Conservation (phyloP, 2,888 invertebrate genomes). For the Amphipyra tragopoginis region DNA sequence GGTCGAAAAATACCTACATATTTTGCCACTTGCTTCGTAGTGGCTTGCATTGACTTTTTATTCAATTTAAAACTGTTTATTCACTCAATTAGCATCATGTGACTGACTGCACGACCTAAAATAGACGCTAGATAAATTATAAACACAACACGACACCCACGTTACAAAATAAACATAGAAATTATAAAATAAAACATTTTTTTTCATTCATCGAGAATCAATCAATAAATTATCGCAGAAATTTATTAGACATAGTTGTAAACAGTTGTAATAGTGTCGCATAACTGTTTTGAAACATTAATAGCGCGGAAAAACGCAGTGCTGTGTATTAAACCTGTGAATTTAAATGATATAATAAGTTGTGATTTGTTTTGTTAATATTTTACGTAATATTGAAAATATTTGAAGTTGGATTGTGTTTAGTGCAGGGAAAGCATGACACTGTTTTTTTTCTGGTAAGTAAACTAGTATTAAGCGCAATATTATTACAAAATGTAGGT, state of each 20-base stretch:
- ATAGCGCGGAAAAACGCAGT: slow-evolving; percentile 33
- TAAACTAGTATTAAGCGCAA: slow-evolving; percentile 42
- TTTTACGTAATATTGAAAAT: slow-evolving; percentile 59
- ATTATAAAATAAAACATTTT: slow-evolving; percentile 22
- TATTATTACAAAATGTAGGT: slow-evolving; percentile 31
- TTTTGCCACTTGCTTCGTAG: slow-evolving; percentile 56
- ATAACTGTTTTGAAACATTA: slow-evolving; percentile 50
- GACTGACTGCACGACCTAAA: slow-evolving; percentile 66
- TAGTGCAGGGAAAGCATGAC: slow-evolving; percentile 44
- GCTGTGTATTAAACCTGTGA: slow-evolving; percentile 40
- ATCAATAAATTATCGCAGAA: slow-evolving; percentile 51
- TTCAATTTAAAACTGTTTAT: slow-evolving; percentile 66
- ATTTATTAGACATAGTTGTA: slow-evolving; percentile 37
- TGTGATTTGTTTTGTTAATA: slow-evolving; percentile 13
- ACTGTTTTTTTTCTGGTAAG: slow-evolving; percentile 57
- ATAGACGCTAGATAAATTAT: slow-evolving; percentile 49
- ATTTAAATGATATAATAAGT: slow-evolving; percentile 16
- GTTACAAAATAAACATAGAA: slow-evolving; percentile 23
- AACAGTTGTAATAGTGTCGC: slow-evolving; percentile 47
- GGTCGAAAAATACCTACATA: slow-evolving; percentile 58
- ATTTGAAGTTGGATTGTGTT: slow-evolving; percentile 16
- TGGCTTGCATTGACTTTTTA: slow-evolving; percentile 54
- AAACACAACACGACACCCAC: slow-evolving; percentile 36
- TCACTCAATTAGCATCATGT: slow-evolving; percentile 71
- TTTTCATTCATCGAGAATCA: slow-evolving; percentile 31